Evolutionary conservation across 2,888 invertebrate genomes (phyloP), one percentile per base, ranked within the genome.

Genomic region (Apamea anceps): DNA sequence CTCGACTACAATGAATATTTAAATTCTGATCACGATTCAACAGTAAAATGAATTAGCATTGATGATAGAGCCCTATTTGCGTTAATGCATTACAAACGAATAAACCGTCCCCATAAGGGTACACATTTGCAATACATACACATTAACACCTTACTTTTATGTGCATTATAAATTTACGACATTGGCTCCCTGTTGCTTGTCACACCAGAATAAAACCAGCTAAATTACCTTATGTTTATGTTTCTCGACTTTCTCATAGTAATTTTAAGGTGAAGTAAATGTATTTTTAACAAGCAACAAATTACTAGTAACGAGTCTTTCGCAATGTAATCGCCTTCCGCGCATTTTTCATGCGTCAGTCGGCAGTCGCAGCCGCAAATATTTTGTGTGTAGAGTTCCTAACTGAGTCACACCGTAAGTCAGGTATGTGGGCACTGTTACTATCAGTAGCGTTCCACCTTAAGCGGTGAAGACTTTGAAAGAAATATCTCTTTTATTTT

Each of bases 351-450:
- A 32, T 66, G 62, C 63, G 63, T 42, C n/a, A 37, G 75, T 21
- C 42, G 42, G 21, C 13, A 51, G 72, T n/a, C 28, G 63, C 51
- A 25, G 18, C 42, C 12, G 62, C 62, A 73, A 75, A 63, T 74
- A 70, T 42, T 70, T n/a, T 2, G 65, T 75, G 74, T 75, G 80
- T 62, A 60, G 42, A 28, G 68, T 67, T 54, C 37, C 32, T 75
- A 63, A 92, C 32, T 65, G 65, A 91, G 90, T 92, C 91, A 90
- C 86, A 90, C 87, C 87, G 86, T 89, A 89, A 89, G 82, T 89
- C 85, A 89, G 82, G 88, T 89, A 84, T 89, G 84, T 87, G 79
- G 81, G 77, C 79, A 82, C 81, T 75, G 75, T 60, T 54, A 67
- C 48, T 45, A 72, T 37, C 13, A 60, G 57, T 66, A 57, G 48